Evolutionary conservation across 2,113 vertebrate species (phyloP), one percentile per base, ranked within the genome.

Genomic region (Grallaria varia): DNA sequence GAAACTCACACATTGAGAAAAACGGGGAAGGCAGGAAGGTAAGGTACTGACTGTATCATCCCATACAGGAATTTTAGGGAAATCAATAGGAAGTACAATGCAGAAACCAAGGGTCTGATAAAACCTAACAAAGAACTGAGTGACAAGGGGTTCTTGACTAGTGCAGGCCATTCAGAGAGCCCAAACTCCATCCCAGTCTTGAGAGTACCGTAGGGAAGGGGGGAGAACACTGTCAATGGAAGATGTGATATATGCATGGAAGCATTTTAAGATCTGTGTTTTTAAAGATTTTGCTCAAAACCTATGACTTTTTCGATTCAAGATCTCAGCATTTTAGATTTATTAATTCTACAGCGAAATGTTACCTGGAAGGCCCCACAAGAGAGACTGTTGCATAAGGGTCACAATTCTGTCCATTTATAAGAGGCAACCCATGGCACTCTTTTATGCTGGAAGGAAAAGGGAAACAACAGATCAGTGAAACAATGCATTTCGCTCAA

Each of bases 401-500:
- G 92, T 99, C 99, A 97, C 99, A 99, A 90, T 99, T 99, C 97
- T 99, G 99, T 66, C 99, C 99, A 6, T 98, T 99, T 95, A 99
- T 98, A 91, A 99, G 98, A 90, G 99, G 99, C 92, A 99, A 98
- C 11, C 99, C 99, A 89, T 99, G 99, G 97, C 99, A 99, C 82
- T 99, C 99, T 68, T 99, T 99, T 97, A 99, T 99, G 83, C 99
- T 99, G 86, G 52, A 93, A 85, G 55, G 69, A 93, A 79, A 97
- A 69, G 35, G 62, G 72, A 95, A 77, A 66, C n/a, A 64, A 37
- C 6, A 78, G 44, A 80, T 95, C 31, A 97, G 82, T 35, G 33
- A 88, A 79, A 58, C 18, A 90, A 64, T 20, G 20, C 35, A 44
- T 55, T 28, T n/a, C 9, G 12, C 60, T 84, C 72, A 15, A 78